Conservation (phyloP, 1,140 invertebrate species). For the Drosophila bocqueti region DNA sequence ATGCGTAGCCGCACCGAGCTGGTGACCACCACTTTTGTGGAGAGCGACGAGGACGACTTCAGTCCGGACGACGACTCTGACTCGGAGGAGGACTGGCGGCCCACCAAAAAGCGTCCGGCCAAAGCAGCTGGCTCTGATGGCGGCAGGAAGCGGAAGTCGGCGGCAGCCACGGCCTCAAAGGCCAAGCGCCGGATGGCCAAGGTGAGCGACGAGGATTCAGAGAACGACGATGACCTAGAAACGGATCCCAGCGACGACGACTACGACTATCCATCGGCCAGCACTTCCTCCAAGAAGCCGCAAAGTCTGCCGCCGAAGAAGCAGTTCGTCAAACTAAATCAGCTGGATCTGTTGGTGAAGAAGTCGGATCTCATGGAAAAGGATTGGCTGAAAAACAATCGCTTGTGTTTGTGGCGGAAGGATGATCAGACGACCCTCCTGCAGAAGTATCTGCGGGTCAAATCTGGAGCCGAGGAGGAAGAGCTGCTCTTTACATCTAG, state of each 20-base stretch:
- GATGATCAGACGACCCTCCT: constrained; percentile 76
- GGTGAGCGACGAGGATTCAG: constrained; percentile 65
- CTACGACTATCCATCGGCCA: constrained; percentile 48
- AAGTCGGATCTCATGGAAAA: constrained; percentile 60
- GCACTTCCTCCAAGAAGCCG: constrained; percentile 48
- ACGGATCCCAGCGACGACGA: constrained; percentile 68
- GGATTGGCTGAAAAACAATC: constrained; percentile 71
- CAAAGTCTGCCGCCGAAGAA: constrained; percentile 75
- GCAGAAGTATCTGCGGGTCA: constrained; percentile 79
- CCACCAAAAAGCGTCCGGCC: constrained; percentile 71
- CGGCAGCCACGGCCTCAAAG: constrained; percentile 40
- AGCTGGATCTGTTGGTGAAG: constrained; percentile 70
- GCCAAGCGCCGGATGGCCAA: constrained; percentile 60
- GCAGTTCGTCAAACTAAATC: constrained; percentile 59
- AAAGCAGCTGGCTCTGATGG: constrained; percentile 51
- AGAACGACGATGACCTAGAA: constrained; percentile 58
- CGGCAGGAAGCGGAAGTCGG: constrained; percentile 66
- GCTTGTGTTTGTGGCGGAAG: constrained; percentile 78
- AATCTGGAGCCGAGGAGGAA: constrained; percentile 57
- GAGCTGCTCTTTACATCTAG: constrained; percentile 80
- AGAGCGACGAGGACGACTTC: constrained; percentile 81
- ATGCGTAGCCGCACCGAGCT: constrained; percentile 84
- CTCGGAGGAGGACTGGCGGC: constrained; percentile 84
- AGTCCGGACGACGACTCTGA: constrained; percentile 79
- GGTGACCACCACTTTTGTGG: constrained; percentile 83